Conservation (phyloP, 2,888 invertebrate genomes). For the Gymnoscelis rufifasciata region DNA sequence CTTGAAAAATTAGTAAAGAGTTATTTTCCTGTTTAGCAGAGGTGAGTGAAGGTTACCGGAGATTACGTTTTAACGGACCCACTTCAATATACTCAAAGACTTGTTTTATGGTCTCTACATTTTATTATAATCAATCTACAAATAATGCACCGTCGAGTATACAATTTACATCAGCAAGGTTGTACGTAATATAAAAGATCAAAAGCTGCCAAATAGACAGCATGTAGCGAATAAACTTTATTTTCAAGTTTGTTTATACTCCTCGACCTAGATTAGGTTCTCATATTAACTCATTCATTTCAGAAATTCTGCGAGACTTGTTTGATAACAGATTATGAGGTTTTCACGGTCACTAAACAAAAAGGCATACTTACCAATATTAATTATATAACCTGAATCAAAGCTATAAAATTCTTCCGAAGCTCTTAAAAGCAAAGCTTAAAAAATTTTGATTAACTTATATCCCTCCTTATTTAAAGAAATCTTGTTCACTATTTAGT, state of each 20-base stretch:
- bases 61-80: neutral
- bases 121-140: constrained; percentile 14
- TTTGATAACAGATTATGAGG: neutral
- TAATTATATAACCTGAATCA: too few species aligned
- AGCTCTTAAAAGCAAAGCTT: too few species aligned
- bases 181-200: constrained; percentile 32
- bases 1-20: too few species aligned
- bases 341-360: neutral
- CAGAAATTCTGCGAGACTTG: too few species aligned
- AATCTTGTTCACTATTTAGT: too few species aligned
- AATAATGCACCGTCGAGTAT: neutral
- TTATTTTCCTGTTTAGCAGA: too few species aligned
- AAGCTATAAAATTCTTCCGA: too few species aligned
- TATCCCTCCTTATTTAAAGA: too few species aligned
- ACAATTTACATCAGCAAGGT: constrained; percentile 29
- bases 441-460: too few species aligned
- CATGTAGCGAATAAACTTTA: constrained; percentile 31
- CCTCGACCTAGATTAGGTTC: constrained; percentile 33
- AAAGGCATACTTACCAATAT: too few species aligned
- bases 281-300: constrained; percentile 47
- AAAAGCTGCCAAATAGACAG: constrained; percentile 55
- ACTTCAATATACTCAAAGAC: neutral
- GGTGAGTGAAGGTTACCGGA: neutral
- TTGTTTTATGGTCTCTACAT: constrained; percentile 11
- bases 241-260: constrained; percentile 39